Conservation (phyloP, 2,113 vertebrate species). For the Acanthochromis polyacanthus region DNA sequence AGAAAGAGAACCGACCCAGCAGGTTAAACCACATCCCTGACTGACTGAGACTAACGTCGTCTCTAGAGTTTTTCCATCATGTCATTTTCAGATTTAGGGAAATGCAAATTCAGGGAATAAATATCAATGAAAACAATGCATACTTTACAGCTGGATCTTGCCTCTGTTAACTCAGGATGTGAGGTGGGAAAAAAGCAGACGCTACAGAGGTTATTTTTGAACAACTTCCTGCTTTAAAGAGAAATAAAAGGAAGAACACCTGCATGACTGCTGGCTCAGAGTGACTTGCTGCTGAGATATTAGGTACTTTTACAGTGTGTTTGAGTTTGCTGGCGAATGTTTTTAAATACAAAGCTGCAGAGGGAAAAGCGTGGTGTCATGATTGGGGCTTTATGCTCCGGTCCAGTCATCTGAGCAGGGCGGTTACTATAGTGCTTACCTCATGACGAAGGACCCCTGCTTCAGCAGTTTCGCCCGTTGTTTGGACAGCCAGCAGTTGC, state of each 20-base stretch:
- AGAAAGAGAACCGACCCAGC: slow-evolving; percentile 55
- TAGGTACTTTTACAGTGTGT: slow-evolving; percentile 15
- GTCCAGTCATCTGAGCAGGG: slow-evolving; percentile 64
- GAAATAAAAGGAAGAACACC: slow-evolving; percentile 58
- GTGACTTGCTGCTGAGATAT: background rate
- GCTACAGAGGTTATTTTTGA: slow-evolving; percentile 48
- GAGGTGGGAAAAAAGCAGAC: slow-evolving; percentile 53
- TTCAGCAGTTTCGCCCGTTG: slow-evolving; percentile 83
- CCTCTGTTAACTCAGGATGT: slow-evolving; percentile 48
- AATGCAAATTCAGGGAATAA: background rate
- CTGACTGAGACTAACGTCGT: slow-evolving; percentile 4
- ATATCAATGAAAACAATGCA: slow-evolving; percentile 11
- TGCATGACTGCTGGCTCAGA: slow-evolving; percentile 32
- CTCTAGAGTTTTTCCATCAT: slow-evolving; percentile 30
- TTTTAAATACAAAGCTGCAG: slow-evolving; percentile 31
- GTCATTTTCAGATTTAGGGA: background rate
- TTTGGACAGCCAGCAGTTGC: slow-evolving; percentile 75
- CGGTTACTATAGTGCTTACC: slow-evolving; percentile 76
- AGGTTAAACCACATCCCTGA: slow-evolving; percentile 60
- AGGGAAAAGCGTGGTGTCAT: slow-evolving; percentile 65
- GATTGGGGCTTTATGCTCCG: slow-evolving; percentile 54
- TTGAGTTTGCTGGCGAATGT: slow-evolving; percentile 3
- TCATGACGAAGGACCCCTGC: slow-evolving; percentile 70
- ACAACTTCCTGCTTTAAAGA: slow-evolving; percentile 61
- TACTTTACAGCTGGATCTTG: slow-evolving; percentile 20